phyloP scores from a whole-genome alignment of 2,888 invertebrate species.

The Labia minor region DNA sequence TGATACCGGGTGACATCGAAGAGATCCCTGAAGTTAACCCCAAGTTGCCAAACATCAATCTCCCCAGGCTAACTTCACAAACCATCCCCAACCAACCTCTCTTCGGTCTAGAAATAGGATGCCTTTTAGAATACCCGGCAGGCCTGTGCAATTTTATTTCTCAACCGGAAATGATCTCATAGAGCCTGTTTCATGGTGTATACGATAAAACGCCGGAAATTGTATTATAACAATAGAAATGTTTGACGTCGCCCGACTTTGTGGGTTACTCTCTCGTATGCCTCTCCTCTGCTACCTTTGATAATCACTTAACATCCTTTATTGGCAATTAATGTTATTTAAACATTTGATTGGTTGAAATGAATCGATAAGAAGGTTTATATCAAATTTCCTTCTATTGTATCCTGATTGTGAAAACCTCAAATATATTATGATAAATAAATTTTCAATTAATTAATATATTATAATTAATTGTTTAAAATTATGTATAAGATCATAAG shows the following conservation, averaged over 20 bases:
- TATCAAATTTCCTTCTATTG: not conserved
- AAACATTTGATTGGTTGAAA: not conserved
- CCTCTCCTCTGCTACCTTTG: not conserved
- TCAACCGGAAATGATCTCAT: constrained; percentile 4
- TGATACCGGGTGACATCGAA: not conserved
- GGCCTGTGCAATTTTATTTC: constrained; percentile 4
- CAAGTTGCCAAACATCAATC: not conserved
- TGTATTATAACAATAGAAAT: constrained; percentile 7
- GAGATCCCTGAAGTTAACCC: not conserved
- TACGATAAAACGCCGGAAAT: not conserved
- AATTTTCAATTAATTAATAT: no score
- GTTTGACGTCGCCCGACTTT: not conserved
- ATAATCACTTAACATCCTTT: not conserved
- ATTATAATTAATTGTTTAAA: no score
- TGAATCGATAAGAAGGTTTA: not conserved
- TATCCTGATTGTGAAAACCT: not conserved
- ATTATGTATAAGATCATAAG: no score
- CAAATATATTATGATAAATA: no score
- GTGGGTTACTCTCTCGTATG: not conserved
- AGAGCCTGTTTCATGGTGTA: not conserved
- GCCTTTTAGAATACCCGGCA: not conserved
- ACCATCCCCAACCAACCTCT: not conserved
- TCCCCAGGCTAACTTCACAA: not conserved
- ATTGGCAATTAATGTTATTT: not conserved
- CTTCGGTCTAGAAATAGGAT: not conserved